Conservation (phyloP, 2,113 vertebrate genomes). For the Deroptyus accipitrinus region DNA sequence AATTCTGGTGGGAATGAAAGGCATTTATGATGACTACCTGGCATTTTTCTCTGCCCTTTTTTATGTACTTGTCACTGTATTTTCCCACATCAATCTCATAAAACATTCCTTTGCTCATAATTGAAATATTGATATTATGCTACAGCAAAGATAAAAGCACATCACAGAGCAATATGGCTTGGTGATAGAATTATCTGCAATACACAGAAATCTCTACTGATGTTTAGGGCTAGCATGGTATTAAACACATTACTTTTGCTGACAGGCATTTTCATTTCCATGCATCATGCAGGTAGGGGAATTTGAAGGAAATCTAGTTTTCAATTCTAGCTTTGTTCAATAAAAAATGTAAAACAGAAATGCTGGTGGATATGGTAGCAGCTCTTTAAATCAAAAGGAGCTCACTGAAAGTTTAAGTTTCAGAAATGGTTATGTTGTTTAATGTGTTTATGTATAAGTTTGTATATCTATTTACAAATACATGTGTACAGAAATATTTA, state of each 20-base stretch:
- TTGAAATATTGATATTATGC: slow-evolving; percentile 77
- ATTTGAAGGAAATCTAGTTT: slow-evolving; percentile 73
- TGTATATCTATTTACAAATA: background rate
- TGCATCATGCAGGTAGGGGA: slow-evolving; percentile 57
- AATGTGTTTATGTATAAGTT: background rate
- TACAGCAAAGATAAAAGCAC: slow-evolving; percentile 76
- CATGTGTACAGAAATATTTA: background rate
- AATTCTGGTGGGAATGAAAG: slow-evolving; percentile 7
- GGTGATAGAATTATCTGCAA: slow-evolving; percentile 78
- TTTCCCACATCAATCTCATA: slow-evolving; percentile 74
- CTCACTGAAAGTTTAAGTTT: slow-evolving; percentile 43
- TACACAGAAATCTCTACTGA: slow-evolving; percentile 75
- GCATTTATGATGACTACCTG: slow-evolving; percentile 52
- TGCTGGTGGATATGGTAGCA: background rate
- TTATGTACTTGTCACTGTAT: slow-evolving; percentile 69
- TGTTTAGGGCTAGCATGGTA: slow-evolving; percentile 75
- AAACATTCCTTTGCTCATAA: slow-evolving; percentile 68
- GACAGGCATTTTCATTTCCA: slow-evolving; percentile 79
- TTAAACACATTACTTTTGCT: slow-evolving; percentile 83
- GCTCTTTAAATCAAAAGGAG: slow-evolving; percentile 64
- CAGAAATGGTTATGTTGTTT: background rate
- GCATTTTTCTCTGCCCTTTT: slow-evolving; percentile 65
- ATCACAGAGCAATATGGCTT: slow-evolving; percentile 70
- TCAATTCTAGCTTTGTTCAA: slow-evolving; percentile 49
- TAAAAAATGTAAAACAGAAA: slow-evolving; percentile 69